These are phyloP conservation scores for Mactra quadrangularis DNA, from an alignment of 1,140 invertebrate species.

Conservation along the genomic window DNA sequence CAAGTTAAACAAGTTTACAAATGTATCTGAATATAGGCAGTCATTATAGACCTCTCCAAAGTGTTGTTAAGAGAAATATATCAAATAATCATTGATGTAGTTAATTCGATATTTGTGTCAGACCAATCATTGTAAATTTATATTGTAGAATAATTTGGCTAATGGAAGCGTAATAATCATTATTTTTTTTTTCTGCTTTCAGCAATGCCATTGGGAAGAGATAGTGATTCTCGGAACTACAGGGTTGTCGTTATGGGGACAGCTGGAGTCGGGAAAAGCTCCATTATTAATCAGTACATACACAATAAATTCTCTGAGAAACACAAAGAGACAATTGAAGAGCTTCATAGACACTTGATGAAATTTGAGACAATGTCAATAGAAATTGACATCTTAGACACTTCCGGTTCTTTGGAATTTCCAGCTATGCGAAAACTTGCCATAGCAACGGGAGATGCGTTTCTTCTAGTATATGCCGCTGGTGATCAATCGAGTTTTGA, in stretches of 20 bases:
- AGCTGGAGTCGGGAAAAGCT: constrained; percentile 95
- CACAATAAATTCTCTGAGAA: constrained; percentile 89
- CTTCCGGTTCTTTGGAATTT: constrained; percentile 92
- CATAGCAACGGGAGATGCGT: constrained; percentile 94
- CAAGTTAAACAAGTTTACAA: no score
- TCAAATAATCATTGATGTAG: no score
- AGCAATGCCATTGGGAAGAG: constrained; percentile 14
- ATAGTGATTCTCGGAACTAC: constrained; percentile 5
- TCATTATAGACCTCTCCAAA: no score
- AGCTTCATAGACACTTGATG: constrained; percentile 95
- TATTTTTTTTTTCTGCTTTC: not conserved
- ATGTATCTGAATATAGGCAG: no score
- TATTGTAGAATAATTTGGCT: no score
- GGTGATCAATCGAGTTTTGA: constrained; percentile 92
- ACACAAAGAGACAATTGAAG: constrained; percentile 95
- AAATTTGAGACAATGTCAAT: constrained; percentile 85
- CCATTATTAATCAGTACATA: constrained; percentile 95
- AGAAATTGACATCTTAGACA: constrained; percentile 90
- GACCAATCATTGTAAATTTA: no score
- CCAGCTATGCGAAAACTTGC: constrained; percentile 96
- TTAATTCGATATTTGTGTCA: no score
- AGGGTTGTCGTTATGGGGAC: constrained; percentile 87
- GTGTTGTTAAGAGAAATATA: no score
- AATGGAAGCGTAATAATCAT: no score
- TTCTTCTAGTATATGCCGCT: constrained; percentile 94